Conservation (phyloP, 2,888 invertebrate species). For the Agrochola lychnidis region DNA sequence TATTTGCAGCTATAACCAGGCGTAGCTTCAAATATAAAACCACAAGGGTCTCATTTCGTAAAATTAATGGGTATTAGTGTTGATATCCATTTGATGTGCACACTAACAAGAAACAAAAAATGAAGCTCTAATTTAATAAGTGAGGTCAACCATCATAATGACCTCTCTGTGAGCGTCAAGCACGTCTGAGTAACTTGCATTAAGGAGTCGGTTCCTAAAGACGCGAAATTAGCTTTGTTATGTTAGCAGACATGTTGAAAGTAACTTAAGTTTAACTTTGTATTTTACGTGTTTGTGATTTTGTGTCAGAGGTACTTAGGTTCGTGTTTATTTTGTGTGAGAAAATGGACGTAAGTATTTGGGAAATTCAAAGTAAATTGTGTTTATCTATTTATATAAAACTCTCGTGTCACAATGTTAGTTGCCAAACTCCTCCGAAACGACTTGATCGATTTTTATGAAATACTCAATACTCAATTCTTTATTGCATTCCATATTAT, state of each 20-base stretch:
- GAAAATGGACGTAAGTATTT: background rate
- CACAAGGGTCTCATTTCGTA: background rate
- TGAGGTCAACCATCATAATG: slow-evolving; percentile 16
- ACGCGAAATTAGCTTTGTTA: slow-evolving; percentile 26
- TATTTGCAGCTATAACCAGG: background rate
- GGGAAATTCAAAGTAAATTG: background rate
- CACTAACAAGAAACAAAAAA: slow-evolving; percentile 8
- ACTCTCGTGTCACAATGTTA: too few relatives aligned
- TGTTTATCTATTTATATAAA: too few relatives aligned
- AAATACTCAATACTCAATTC: too few relatives aligned
- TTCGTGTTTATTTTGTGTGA: slow-evolving; percentile 1
- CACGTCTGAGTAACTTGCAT: slow-evolving; percentile 19
- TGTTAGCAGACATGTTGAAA: slow-evolving; percentile 6
- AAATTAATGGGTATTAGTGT: background rate
- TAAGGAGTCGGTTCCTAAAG: background rate
- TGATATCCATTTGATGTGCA: background rate
- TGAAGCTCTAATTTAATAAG: background rate
- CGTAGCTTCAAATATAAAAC: background rate
- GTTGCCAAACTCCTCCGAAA: too few relatives aligned
- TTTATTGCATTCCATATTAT: too few relatives aligned
- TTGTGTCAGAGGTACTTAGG: background rate
- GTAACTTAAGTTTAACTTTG: slow-evolving; percentile 14
- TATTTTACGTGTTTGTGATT: slow-evolving; percentile 13
- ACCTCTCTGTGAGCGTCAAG: background rate
- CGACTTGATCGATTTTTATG: too few relatives aligned